A percentile compares a stretch with the other conserved stretches of the same genome.
These are phyloP conservation scores for Pterocles burchelli DNA, from an alignment of 2,113 vertebrate genomes.

Conservation along the genomic window DNA sequence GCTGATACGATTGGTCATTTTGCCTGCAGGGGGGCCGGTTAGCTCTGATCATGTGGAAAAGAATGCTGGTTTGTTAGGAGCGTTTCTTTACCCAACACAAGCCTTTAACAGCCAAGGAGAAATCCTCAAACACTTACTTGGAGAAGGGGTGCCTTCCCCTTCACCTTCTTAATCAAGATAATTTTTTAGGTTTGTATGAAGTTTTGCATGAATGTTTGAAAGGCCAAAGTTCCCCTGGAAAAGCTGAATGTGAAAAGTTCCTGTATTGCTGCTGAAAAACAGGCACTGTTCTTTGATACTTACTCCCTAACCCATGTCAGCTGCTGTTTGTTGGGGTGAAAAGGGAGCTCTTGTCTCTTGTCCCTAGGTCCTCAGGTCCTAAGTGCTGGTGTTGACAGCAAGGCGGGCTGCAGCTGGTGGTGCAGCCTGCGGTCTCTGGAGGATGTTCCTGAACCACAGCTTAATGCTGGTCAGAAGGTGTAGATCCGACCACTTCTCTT, in stretches of 20 bases:
- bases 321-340: slow-evolving; percentile 1
- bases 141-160: slow-evolving; percentile 63
- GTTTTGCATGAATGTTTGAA: slow-evolving; percentile 64
- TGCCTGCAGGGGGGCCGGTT: slow-evolving; percentile 92
- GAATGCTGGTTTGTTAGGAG: slow-evolving; percentile 82
- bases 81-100: slow-evolving; percentile 76
- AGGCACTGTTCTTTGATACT: not conserved
- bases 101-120: slow-evolving; percentile 71
- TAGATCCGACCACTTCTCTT: not conserved
- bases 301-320: not conserved
- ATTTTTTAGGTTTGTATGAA: slow-evolving; percentile 70
- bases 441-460: not conserved
- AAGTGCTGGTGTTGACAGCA: not conserved
- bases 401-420: not conserved
- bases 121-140: slow-evolving; percentile 72
- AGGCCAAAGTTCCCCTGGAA: slow-evolving; percentile 58
- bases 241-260: not conserved
- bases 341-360: not conserved
- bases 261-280: slow-evolving; percentile 36
- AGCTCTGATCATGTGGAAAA: slow-evolving; percentile 87
- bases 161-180: slow-evolving; percentile 60
- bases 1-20: slow-evolving; percentile 93
- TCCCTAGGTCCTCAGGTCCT: not conserved
- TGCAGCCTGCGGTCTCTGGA: not conserved
- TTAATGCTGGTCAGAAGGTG: not conserved